Conservation (phyloP, 2,888 invertebrate genomes). For the Agriotes lineatus region DNA sequence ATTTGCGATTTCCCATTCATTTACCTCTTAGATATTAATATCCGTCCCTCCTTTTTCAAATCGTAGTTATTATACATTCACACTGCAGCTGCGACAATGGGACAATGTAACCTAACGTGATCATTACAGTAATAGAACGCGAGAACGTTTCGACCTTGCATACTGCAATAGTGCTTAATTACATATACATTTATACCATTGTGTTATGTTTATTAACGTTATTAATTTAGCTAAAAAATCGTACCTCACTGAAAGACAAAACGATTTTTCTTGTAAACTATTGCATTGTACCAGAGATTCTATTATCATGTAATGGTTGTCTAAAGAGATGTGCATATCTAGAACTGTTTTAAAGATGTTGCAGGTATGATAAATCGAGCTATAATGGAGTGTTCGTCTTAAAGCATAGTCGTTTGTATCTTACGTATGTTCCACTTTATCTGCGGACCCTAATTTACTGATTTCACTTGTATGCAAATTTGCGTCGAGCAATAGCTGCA, state of each 20-base stretch:
- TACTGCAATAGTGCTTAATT: neutral
- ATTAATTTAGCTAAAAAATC: neutral
- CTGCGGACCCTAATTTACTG: slow-evolving; percentile 2
- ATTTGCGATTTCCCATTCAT: too few relatives aligned
- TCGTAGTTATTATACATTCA: neutral
- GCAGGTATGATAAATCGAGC: too few relatives aligned
- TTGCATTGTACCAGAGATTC: too few relatives aligned
- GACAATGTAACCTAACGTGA: neutral
- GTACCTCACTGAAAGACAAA: neutral
- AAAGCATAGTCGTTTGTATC: neutral
- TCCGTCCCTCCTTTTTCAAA: too few relatives aligned
- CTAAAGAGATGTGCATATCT: too few relatives aligned
- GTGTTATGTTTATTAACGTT: neutral
- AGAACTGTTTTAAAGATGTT: too few relatives aligned
- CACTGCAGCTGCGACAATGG: neutral
- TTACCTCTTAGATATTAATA: too few relatives aligned
- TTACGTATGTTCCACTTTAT: slow-evolving; percentile 13
- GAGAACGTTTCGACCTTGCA: neutral
- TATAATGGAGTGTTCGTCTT: too few relatives aligned
- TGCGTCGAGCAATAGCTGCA: neutral
- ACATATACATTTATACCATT: neutral
- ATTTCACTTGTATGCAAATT: slow-evolving; percentile 12
- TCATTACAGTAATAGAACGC: neutral
- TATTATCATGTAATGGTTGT: too few relatives aligned
- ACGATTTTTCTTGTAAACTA: too few relatives aligned